Evolutionary conservation across 2,888 invertebrate genomes (phyloP), one percentile per base, ranked within the genome.

Genomic region (Caenorhabditis sinica): DNA sequence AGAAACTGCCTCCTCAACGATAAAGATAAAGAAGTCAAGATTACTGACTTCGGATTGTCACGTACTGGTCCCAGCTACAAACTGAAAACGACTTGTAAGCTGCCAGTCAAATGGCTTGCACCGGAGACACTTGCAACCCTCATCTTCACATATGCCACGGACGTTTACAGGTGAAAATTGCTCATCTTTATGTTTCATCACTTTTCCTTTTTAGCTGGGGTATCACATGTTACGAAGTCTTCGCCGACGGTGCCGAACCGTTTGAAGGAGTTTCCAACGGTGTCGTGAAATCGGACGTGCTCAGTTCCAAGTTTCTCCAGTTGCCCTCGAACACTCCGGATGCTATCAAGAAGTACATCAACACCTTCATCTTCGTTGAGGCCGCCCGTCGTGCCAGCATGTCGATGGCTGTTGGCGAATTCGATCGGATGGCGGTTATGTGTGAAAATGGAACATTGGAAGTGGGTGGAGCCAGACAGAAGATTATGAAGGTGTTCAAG

Each of bases 21-120:
- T 4, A 60, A 65, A 4, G 76, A 82, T 4, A 60, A 65, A 4
- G 74, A 28, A 11, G 73, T 87, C 63, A 87, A 87, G 49, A 81
- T 87, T 58, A 73, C 83, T 0, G 87, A 87, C 58, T 87, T 87
- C 58, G 87, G 87, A 15, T 69, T 87, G n/a, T 87, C 87, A 1
- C 71, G 82, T 8, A 66, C 71, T 40, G 85, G 74, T 0, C 61
- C 63, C 9, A 25, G 56, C 8, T 86, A 87, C 69, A 72, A 72
- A n/a, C 66, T 86, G 40, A 71, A 82, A 33, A 74, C 74, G 6
- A 72, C 79, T 25, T 74, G 74, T 33, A 85, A 83, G 33, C 69
- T 87, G 15, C 87, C 87, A 6, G 82, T 83, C 33, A 85, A 85
- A 28, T 86, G 86, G 86, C 58, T 86, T 40, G 84, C 86, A 13